These are phyloP conservation scores for Hypsopygia costalis DNA, from an alignment of 2,888 invertebrate genomes.

Conservation along the genomic window DNA sequence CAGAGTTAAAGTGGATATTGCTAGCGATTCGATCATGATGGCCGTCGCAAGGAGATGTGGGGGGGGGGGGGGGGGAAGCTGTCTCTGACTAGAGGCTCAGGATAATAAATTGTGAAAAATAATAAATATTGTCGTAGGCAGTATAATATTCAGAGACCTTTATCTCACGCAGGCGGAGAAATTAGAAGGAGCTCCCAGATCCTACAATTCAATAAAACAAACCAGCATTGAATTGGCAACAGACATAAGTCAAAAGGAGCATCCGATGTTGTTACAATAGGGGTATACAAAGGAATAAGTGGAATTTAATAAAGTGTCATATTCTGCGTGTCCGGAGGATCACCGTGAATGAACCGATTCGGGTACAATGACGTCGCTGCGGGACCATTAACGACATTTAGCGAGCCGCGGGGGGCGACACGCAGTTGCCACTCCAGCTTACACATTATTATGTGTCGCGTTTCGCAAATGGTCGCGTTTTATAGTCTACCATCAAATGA, in stretches of 20 bases:
- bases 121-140: too few species aligned
- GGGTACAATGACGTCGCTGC: constrained; percentile 10
- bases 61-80: too few species aligned
- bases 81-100: too few species aligned
- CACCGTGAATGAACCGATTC: constrained; percentile 6
- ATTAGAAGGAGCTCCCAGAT: too few species aligned
- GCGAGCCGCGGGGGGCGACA: constrained; percentile 17
- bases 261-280: background rate
- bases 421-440: background rate
- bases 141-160: too few species aligned
- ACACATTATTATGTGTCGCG: background rate
- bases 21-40: too few species aligned
- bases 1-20: too few species aligned
- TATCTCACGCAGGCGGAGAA: too few species aligned
- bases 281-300: constrained; percentile 15
- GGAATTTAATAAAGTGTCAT: constrained; percentile 25
- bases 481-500: too few species aligned
- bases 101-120: too few species aligned
- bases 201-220: too few species aligned
- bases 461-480: background rate
- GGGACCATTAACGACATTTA: constrained; percentile 28
- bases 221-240: background rate
- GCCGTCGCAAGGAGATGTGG: too few species aligned
- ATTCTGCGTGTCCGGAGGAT: constrained; percentile 12
- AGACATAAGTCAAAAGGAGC: constrained; percentile 10